Percentiles rank a stretch among this genome's conserved stretches.
phyloP scores from a whole-genome alignment of 2,113 vertebrate species.

The Merops nubicus region DNA sequence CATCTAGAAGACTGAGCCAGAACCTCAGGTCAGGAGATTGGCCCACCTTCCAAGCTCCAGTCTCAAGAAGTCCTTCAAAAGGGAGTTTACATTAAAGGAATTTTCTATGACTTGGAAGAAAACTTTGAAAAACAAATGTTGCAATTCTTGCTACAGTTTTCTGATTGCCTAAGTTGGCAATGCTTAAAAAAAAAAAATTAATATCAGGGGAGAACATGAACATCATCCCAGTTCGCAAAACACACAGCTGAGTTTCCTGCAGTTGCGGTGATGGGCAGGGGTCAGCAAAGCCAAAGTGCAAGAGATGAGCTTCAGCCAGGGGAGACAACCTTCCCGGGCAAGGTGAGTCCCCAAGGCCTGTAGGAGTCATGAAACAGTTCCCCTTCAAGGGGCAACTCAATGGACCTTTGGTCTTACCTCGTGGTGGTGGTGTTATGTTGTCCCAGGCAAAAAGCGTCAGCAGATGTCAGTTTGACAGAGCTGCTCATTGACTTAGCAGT shows the following conservation, averaged over 20 bases:
- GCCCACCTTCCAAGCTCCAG: neutral
- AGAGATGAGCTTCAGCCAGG: neutral
- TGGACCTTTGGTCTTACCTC: neutral
- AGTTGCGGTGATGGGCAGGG: neutral
- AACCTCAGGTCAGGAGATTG: neutral
- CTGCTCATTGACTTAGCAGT: neutral
- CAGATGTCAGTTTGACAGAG: neutral
- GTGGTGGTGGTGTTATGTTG: neutral
- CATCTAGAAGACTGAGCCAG: neutral
- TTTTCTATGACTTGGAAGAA: neutral
- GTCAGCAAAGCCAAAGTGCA: neutral
- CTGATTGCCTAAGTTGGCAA: neutral
- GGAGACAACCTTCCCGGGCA: neutral
- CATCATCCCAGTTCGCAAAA: neutral
- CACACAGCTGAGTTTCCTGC: neutral
- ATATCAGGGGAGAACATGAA: neutral
- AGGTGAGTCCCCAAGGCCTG: neutral
- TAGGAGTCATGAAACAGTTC: neutral
- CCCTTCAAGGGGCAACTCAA: fast-evolving
- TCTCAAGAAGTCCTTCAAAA: neutral
- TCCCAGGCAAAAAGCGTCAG: neutral
- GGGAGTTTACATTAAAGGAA: neutral
- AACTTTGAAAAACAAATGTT: slow-evolving; percentile 6
- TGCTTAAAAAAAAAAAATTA: neutral
- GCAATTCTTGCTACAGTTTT: neutral